These are phyloP conservation scores for Poecilus cupreus DNA, from an alignment of 2,888 invertebrate genomes.

Conservation along the genomic window DNA sequence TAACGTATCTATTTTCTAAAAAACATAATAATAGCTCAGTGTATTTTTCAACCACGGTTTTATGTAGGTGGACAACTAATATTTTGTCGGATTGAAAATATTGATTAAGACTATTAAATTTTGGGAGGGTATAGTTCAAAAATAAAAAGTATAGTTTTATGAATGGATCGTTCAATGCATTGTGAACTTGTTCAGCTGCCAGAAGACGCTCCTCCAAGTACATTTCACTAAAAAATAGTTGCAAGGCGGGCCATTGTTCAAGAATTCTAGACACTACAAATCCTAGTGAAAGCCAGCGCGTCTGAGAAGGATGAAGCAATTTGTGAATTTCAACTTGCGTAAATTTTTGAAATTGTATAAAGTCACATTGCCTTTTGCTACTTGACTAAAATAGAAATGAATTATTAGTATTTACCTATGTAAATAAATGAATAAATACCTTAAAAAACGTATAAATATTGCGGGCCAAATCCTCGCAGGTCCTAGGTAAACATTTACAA, in stretches of 20 bases:
- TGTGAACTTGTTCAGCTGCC: slow-evolving; percentile 59
- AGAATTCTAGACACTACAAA: slow-evolving; percentile 64
- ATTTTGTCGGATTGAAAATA: slow-evolving; percentile 20
- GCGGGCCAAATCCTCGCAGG: slow-evolving; percentile 64
- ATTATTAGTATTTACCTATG: not conserved
- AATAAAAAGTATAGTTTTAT: slow-evolving; percentile 60
- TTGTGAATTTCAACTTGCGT: slow-evolving; percentile 62
- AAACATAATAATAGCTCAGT: slow-evolving; percentile 59
- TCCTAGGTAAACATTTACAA: not conserved
- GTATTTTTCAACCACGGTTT: slow-evolving; percentile 58
- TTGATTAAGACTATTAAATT: slow-evolving; percentile 52
- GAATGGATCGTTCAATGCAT: slow-evolving; percentile 60
- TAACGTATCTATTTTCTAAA: slow-evolving; percentile 62
- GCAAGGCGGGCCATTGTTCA: slow-evolving; percentile 65
- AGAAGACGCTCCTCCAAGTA: slow-evolving; percentile 53
- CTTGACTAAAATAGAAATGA: not conserved
- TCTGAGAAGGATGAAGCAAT: slow-evolving; percentile 64
- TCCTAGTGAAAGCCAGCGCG: slow-evolving; percentile 65
- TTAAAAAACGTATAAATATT: slow-evolving; percentile 65
- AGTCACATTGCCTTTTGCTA: slow-evolving; percentile 63
- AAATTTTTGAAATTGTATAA: slow-evolving; percentile 62
- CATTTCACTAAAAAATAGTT: slow-evolving; percentile 63
- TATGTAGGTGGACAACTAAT: slow-evolving; percentile 18
- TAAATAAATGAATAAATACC: not conserved
- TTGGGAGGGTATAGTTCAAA: slow-evolving; percentile 61